Conservation (phyloP, 2,888 invertebrate species). For the Tachina grossa region DNA sequence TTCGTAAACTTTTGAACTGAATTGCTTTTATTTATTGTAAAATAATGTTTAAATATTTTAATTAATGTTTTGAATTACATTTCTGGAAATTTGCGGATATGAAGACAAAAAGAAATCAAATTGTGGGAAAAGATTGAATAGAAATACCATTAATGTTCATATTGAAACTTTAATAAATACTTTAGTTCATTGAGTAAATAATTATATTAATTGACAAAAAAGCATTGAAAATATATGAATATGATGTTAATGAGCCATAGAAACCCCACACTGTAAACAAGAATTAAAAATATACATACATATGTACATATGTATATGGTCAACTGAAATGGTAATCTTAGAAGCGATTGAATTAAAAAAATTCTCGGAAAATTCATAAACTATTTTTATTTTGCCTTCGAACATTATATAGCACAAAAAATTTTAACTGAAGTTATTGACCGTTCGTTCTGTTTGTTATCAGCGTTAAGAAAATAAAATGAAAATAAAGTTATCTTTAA, state of each 20-base stretch:
- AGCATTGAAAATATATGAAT: not conserved
- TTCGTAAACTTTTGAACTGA: not conserved
- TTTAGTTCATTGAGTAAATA: slow-evolving; percentile 48
- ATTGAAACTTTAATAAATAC: slow-evolving; percentile 4
- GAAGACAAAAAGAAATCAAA: slow-evolving; percentile 8
- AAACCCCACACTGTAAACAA: not conserved
- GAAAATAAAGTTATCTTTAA: too few species aligned
- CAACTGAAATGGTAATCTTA: not conserved
- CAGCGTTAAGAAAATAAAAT: too few species aligned
- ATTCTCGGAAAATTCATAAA: slow-evolving; percentile 11
- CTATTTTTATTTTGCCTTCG: not conserved
- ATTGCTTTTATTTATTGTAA: slow-evolving; percentile 14
- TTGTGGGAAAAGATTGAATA: slow-evolving; percentile 57
- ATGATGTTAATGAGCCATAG: not conserved
- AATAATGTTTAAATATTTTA: slow-evolving; percentile 28
- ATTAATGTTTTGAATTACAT: slow-evolving; percentile 60
- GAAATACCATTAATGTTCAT: not conserved
- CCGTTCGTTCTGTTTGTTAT: not conserved
- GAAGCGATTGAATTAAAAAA: not conserved
- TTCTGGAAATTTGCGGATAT: slow-evolving; percentile 63
- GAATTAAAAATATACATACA: not conserved
- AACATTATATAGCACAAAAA: not conserved
- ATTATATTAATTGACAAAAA: not conserved
- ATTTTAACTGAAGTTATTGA: slow-evolving; percentile 2
- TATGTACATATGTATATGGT: not conserved